Evolutionary conservation across 2,113 vertebrate genomes (phyloP).

Genomic region (Pseudorectes ferrugineus): DNA sequence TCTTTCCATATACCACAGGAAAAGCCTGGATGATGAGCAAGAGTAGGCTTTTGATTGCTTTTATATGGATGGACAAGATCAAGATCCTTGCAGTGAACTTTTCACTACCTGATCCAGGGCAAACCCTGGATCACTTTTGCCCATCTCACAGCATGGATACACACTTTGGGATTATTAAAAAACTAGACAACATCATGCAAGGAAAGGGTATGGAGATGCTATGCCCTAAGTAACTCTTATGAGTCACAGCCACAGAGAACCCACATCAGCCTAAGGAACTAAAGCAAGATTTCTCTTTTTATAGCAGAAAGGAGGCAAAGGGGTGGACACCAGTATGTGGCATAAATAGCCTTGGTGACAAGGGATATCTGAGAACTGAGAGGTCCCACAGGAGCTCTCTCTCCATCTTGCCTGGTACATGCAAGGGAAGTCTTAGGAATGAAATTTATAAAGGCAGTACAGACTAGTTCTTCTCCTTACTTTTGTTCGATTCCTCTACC

Average conservation of each 20-base stretch:
- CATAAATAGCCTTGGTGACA: background rate
- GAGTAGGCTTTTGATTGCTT: background rate
- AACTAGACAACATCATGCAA: background rate
- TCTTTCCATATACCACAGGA: background rate
- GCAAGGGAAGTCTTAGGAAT: background rate
- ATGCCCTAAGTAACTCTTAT: background rate
- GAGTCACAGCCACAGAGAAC: background rate
- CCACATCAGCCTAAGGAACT: background rate
- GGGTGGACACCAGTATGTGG: fast-evolving
- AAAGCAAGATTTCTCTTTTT: background rate
- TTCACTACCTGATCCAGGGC: background rate
- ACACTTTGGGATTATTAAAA: background rate
- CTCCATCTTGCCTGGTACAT: background rate
- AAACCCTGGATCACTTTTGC: background rate
- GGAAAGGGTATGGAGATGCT: background rate
- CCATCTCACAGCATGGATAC: background rate
- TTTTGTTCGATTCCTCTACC: background rate
- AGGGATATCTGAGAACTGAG: background rate
- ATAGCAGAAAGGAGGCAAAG: background rate
- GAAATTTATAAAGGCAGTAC: background rate
- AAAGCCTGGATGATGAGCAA: background rate
- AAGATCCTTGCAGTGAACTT: background rate
- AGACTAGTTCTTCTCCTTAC: background rate
- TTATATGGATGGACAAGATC: background rate
- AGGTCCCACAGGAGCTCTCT: background rate